Percentiles rank a stretch among this genome's conserved stretches.
These are phyloP conservation scores for Xylophagus ater DNA, from an alignment of 2,888 invertebrate species.

Conservation along the genomic window DNA sequence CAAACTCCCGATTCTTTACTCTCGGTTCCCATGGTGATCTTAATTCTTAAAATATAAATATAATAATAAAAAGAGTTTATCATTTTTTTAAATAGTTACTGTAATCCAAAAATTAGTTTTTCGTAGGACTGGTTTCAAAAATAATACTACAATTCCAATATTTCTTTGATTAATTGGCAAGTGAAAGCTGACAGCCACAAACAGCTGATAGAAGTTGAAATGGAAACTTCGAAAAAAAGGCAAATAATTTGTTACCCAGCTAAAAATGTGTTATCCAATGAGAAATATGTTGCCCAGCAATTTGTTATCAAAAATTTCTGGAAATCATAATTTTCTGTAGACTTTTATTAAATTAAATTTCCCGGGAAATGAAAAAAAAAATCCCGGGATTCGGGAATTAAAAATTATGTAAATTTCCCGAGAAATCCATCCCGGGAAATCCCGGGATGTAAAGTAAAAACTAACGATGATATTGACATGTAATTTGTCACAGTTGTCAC, in stretches of 20 bases:
- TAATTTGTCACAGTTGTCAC: too few relatives aligned
- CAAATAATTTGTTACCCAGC: constrained; percentile 1
- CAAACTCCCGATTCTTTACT: constrained; percentile 5
- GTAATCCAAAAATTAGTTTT: background rate
- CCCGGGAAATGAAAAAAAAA: too few relatives aligned
- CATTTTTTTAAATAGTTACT: background rate
- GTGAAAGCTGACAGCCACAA: constrained; percentile 1
- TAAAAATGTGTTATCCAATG: constrained; percentile 1
- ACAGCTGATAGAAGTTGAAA: background rate
- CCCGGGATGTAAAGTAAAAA: too few relatives aligned
- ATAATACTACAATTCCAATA: background rate
- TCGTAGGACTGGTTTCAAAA: constrained; percentile 1
- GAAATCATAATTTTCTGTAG: too few relatives aligned
- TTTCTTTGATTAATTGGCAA: background rate
- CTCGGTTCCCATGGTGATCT: constrained; percentile 2
- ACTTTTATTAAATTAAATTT: too few relatives aligned
- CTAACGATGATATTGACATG: too few relatives aligned
- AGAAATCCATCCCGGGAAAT: too few relatives aligned
- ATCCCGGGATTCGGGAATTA: too few relatives aligned
- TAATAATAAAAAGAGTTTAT: background rate
- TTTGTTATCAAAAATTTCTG: too few relatives aligned
- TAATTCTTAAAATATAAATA: constrained; percentile 2
- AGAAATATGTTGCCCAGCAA: too few relatives aligned
- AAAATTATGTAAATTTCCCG: too few relatives aligned
- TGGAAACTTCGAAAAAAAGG: background rate